These are phyloP conservation scores for Tympanoctomys barrerae DNA, from an alignment of 2,797 vertebrate species.

Conservation along the genomic window DNA sequence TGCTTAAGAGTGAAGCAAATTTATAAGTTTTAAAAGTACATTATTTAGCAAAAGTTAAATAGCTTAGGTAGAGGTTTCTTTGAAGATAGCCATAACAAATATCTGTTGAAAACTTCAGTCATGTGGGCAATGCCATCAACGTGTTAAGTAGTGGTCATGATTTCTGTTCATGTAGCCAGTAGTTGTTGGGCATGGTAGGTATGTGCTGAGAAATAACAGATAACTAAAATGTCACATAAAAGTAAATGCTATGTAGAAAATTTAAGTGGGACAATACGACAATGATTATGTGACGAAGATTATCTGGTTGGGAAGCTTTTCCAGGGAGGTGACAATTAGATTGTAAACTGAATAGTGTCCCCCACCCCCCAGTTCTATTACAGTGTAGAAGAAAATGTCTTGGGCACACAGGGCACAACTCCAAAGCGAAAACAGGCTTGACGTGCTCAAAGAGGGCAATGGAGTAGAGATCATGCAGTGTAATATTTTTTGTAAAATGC, in stretches of 20 bases:
- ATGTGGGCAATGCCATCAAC: neutral
- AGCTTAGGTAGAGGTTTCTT: neutral
- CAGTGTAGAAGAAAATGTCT: neutral
- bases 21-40: neutral
- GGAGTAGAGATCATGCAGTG: no score
- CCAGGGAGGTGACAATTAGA: neutral
- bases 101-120: neutral
- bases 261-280: neutral
- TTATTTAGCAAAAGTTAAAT: conserved; percentile 9
- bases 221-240: neutral
- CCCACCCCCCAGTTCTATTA: neutral
- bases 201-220: neutral
- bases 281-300: neutral
- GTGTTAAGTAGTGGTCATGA: neutral
- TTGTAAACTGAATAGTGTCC: neutral
- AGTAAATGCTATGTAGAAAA: neutral
- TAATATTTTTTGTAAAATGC: neutral
- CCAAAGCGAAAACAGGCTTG: neutral
- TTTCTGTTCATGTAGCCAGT: neutral
- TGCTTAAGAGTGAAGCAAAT: neutral
- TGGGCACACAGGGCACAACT: neutral
- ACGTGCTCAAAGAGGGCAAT: neutral
- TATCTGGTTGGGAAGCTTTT: neutral
- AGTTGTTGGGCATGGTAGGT: neutral
- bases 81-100: neutral